Base-by-base conservation (phyloP, 2,113 vertebrate genomes). In the Microtus pennsylvanicus region DNA sequence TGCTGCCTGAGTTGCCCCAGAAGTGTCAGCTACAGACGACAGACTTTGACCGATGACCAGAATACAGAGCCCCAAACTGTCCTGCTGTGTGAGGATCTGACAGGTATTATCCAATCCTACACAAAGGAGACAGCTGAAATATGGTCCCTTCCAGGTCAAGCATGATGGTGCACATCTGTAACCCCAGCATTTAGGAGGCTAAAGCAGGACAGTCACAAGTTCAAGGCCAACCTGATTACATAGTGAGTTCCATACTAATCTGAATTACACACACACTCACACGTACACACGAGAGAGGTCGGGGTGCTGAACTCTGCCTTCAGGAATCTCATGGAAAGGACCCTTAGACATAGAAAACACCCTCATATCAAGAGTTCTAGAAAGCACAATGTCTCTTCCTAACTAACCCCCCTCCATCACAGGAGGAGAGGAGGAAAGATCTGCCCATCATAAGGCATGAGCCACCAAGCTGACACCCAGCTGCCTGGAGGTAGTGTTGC, bases 111-210 rank as follows among this genome's bases (percentile, higher is more conserved):
- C 87, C 97, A 97, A 94, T 89, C 96, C 92, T 90, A 97, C 96
- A 96, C 67, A 97, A 96, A 98, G 92, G 97, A 98, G 97, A 98
- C 98, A 99, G 98, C 98, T 99, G 98, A 90, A 92, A 94, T 81
- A 97, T 87, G 98, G 99, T 92, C 94, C 97, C 97, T 89, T 93
- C 70, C 89, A 45, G 17, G 42, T 14, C 42, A 47, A 19, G 8
- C 16, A 30, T 22, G 42, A 38, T 47, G 42, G 4, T 33, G 17
- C 17, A 33, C 14, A 19, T 26, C 61, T 69, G 19, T 10, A 47
- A 67, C 33, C 28, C 63, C 63, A 47, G 63, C 17, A 85, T 28
- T 85, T 42, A 33, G 38, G 30, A 87, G 10, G 63, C 63, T 69
- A 67, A 69, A 30, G 21, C 55, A 82, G 55, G 22, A 69, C 42